These are phyloP conservation scores for Oxyruncus cristatus DNA, from an alignment of 2,113 vertebrate species.

Conservation along the genomic window DNA sequence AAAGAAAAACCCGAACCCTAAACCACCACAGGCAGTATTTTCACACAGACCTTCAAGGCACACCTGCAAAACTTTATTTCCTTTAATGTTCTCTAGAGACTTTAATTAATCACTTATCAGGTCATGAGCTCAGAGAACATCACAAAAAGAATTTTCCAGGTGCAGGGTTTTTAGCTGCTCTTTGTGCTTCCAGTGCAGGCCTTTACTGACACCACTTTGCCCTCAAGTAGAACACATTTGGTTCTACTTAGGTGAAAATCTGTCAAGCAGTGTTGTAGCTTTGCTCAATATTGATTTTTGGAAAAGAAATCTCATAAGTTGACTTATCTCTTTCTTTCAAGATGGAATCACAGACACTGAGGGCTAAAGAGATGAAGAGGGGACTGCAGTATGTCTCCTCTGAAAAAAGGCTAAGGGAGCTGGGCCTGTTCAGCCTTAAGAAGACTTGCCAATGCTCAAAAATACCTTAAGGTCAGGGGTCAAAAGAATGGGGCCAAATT, in stretches of 20 bases:
- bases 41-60: neutral
- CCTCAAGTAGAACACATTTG: neutral
- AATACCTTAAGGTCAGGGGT: neutral
- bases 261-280: neutral
- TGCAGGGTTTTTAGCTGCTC: neutral
- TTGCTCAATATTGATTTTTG: neutral
- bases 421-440: neutral
- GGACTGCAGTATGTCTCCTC: neutral
- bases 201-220: neutral
- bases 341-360: conserved; percentile 14
- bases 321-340: conserved; percentile 6
- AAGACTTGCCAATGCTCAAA: neutral
- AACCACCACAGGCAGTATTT: neutral
- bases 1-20: neutral
- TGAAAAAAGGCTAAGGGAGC: neutral
- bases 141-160: neutral
- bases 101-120: conserved; percentile 15
- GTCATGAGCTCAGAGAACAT: neutral
- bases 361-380: neutral
- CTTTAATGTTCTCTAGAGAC: neutral
- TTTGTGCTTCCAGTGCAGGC: neutral
- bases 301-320: neutral
- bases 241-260: neutral
- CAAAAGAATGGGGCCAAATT: neutral
- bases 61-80: neutral